A percentile compares a stretch with the other conserved stretches of the same genome.
phyloP scores from a whole-genome alignment of 2,113 vertebrate genomes.

The Ceyx melanurus region DNA sequence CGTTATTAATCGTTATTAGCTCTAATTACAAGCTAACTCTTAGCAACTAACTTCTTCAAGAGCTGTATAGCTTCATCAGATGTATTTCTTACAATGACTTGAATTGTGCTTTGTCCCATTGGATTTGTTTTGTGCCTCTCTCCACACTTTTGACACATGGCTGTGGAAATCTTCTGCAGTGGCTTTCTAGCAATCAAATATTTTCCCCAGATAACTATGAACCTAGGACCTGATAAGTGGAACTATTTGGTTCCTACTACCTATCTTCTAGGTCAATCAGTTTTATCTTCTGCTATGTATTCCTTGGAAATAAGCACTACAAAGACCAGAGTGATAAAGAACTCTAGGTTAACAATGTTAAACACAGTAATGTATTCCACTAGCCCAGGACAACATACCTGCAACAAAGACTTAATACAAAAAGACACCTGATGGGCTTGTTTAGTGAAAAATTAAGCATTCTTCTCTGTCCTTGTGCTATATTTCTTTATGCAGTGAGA shows the following conservation, averaged over 20 bases:
- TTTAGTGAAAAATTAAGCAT: constrained; percentile 12
- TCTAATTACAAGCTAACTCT: not conserved
- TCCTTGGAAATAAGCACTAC: constrained; percentile 12
- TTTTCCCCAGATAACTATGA: not conserved
- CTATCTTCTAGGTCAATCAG: not conserved
- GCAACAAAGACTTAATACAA: not conserved
- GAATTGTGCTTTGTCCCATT: not conserved
- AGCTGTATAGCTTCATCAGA: not conserved
- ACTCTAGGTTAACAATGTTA: not conserved
- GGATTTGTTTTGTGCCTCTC: not conserved
- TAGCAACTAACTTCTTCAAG: not conserved
- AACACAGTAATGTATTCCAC: not conserved
- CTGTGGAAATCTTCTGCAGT: not conserved
- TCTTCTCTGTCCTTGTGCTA: not conserved
- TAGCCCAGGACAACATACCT: not conserved
- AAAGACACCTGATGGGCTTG: not conserved
- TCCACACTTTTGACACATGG: not conserved
- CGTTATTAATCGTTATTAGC: not conserved
- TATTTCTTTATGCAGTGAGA: constrained; percentile 18
- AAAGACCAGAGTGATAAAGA: not conserved
- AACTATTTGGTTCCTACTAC: not conserved
- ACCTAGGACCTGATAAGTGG: not conserved
- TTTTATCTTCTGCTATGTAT: not conserved
- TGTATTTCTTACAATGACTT: not conserved
- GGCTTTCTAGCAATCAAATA: not conserved